These are phyloP conservation scores for Apodemia mormo DNA, from an alignment of 2,888 invertebrate genomes.

Conservation along the genomic window DNA sequence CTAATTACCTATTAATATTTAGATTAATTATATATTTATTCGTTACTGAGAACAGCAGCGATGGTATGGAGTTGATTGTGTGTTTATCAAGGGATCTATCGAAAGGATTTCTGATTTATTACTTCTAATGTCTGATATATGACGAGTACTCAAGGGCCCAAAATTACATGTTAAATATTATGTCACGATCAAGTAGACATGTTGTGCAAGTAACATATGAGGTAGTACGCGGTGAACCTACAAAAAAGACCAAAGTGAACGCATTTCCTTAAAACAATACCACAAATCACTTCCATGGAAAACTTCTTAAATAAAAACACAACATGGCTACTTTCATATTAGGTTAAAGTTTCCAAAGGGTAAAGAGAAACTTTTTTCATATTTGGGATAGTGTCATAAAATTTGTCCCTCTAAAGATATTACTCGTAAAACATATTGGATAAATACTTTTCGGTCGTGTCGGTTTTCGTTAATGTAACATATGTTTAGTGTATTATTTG, in stretches of 20 bases:
- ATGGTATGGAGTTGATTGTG: no score
- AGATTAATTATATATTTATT: no score
- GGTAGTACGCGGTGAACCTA: no score
- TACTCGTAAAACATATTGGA: constrained; percentile 40
- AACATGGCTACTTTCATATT: neutral
- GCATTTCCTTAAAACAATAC: neutral
- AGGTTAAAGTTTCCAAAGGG: constrained; percentile 1
- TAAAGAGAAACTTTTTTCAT: constrained; percentile 52
- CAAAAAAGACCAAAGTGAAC: neutral
- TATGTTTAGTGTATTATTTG: neutral
- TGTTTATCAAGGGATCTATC: no score
- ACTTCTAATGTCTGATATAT: no score
- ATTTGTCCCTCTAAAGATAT: constrained; percentile 46
- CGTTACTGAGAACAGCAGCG: no score
- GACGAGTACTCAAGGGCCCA: no score
- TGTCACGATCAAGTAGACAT: no score
- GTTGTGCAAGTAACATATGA: no score
- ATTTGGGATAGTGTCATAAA: constrained; percentile 44
- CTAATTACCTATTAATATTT: no score
- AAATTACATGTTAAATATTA: no score
- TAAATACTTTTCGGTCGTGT: constrained; percentile 16
- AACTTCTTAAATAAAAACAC: constrained; percentile 6
- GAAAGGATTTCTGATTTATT: no score
- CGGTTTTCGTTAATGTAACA: constrained; percentile 6
- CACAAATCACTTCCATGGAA: neutral